phyloP scores from a whole-genome alignment of 1,140 invertebrate genomes.

The Frieseomelitta varia region DNA sequence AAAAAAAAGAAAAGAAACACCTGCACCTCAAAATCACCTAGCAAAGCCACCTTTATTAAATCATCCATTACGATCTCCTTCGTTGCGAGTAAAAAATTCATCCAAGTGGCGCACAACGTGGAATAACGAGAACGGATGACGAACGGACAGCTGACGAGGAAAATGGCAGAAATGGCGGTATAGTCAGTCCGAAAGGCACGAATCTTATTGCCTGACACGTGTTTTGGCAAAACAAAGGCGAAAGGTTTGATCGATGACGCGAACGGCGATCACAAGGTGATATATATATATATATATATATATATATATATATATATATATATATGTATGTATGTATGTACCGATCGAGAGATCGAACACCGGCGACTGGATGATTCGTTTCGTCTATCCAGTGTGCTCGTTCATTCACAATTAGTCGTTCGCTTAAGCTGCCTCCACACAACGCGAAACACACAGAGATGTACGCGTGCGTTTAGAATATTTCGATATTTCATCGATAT shows the following conservation, averaged over 20 bases:
- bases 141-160: background rate
- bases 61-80: background rate
- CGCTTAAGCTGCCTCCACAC: background rate
- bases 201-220: background rate
- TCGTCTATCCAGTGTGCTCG: background rate
- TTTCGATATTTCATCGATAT: too few relatives aligned
- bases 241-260: too few relatives aligned
- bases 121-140: background rate
- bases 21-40: background rate
- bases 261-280: too few relatives aligned
- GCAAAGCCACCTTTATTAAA: background rate
- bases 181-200: background rate
- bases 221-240: too few relatives aligned
- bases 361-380: background rate
- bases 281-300: too few relatives aligned
- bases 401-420: background rate
- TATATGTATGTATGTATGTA: too few relatives aligned
- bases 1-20: background rate
- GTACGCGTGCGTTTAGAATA: too few relatives aligned
- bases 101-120: background rate
- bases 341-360: background rate
- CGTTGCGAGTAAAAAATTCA: background rate
- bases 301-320: too few relatives aligned
- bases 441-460: background rate
- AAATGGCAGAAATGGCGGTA: background rate